phyloP scores from a whole-genome alignment of 2,113 vertebrate genomes.

The Bubo bubo region DNA sequence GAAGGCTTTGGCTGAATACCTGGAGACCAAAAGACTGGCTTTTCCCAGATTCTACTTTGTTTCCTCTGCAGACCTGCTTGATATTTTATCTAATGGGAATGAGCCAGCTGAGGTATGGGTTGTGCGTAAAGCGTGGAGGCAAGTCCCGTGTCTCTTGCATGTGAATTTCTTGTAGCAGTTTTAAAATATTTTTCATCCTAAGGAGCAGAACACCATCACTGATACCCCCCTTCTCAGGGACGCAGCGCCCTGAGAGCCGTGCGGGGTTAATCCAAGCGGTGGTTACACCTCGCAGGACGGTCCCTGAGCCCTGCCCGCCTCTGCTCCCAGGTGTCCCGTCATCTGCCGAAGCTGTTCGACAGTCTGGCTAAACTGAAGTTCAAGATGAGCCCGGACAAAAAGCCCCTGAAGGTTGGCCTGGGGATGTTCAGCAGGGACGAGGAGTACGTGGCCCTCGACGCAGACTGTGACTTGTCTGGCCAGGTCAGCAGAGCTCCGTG shows the following conservation, averaged over 20 bases:
- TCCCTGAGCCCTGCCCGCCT: background rate
- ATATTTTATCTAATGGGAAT: conserved; percentile 78
- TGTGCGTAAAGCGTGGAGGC: background rate
- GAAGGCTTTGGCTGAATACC: conserved; percentile 79
- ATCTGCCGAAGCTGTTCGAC: conserved; percentile 77
- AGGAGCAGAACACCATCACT: rapidly evolving
- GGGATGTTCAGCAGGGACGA: conserved; percentile 79
- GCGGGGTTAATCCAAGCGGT: rapidly evolving
- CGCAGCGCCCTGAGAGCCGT: rapidly evolving
- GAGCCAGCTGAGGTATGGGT: conserved; percentile 72
- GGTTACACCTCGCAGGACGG: rapidly evolving
- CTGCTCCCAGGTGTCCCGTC: conserved; percentile 70
- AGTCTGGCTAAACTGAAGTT: conserved; percentile 77
- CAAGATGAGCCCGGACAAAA: background rate
- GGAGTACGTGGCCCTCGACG: conserved; percentile 67
- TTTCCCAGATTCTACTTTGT: conserved; percentile 82
- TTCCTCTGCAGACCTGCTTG: conserved; percentile 78
- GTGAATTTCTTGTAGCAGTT: background rate
- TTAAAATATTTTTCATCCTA: background rate
- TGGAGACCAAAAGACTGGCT: conserved; percentile 77
- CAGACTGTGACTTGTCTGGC: conserved; percentile 70
- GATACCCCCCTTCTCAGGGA: background rate
- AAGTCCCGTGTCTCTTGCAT: background rate
- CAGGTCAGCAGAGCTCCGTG: conserved; percentile 42
- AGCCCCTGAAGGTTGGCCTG: conserved; percentile 36